Percentiles rank a stretch among this genome's conserved stretches.
Conservation (phyloP, 2,113 vertebrate species). For the Epinephelus fuscoguttatus region DNA sequence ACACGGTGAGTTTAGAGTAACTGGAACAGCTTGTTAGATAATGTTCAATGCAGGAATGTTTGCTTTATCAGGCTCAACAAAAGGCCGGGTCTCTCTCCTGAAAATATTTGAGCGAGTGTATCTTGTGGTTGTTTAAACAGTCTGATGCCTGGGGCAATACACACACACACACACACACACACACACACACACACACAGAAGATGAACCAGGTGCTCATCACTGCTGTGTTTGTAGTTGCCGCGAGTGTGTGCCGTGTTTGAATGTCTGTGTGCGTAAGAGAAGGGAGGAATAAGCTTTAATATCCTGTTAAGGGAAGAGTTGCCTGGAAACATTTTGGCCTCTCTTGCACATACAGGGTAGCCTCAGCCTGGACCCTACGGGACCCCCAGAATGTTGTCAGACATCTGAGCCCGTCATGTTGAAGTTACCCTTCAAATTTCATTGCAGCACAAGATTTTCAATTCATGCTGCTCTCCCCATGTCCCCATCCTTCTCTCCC, state of each 20-base stretch:
- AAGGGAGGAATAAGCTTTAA: conserved; percentile 58
- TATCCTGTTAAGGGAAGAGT: conserved; percentile 62
- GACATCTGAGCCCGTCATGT: too few relatives aligned
- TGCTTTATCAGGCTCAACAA: not conserved
- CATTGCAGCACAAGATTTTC: not conserved
- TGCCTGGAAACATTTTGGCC: conserved; percentile 38
- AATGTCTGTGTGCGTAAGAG: conserved; percentile 4
- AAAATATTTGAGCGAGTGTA: not conserved
- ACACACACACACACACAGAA: conserved; percentile 10
- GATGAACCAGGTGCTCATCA: conserved; percentile 8
- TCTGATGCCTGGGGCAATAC: not conserved
- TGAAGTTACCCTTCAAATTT: too few relatives aligned
- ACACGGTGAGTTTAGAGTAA: not conserved
- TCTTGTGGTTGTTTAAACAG: conserved; percentile 18
- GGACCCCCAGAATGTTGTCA: too few relatives aligned
- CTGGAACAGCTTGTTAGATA: not conserved
- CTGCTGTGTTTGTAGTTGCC: not conserved
- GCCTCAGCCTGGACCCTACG: too few relatives aligned
- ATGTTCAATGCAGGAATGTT: not conserved
- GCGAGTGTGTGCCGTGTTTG: not conserved
- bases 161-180: not conserved
- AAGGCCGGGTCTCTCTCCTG: not conserved
- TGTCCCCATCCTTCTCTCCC: not conserved
- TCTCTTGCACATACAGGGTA: not conserved
- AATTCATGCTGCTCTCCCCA: not conserved